Percentiles rank a stretch among this genome's conserved stretches.
Conservation (phyloP, 2,888 invertebrate species). For the Trichacis sp. region DNA sequence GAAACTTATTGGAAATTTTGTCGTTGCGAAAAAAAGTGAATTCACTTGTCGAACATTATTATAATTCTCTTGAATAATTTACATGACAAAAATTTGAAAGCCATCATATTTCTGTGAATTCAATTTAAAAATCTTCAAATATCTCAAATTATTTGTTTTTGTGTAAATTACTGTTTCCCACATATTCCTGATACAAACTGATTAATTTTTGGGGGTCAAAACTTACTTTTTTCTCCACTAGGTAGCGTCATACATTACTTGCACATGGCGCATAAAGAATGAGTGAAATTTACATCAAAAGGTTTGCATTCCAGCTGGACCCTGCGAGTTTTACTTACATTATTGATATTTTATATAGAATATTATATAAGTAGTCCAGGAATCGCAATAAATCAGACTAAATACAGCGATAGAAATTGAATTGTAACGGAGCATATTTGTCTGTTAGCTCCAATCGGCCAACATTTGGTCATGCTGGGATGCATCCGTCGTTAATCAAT, state of each 20-base stretch:
- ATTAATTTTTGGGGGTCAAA: too few species aligned
- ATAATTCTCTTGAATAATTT: too few species aligned
- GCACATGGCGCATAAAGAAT: constrained; percentile 19
- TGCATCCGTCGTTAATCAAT: constrained; percentile 68
- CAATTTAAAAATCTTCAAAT: too few species aligned
- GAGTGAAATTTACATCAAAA: constrained; percentile 57
- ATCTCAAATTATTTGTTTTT: too few species aligned
- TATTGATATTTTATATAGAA: constrained; percentile 69
- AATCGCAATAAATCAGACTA: constrained; percentile 61
- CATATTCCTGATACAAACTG: too few species aligned
- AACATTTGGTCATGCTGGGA: constrained; percentile 68
- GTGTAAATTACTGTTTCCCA: too few species aligned
- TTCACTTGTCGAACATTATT: too few species aligned
- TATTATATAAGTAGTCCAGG: constrained; percentile 66
- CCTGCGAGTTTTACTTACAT: constrained; percentile 68
- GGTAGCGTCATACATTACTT: too few species aligned
- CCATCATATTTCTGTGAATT: constrained; percentile 37
- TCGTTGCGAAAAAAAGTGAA: too few species aligned
- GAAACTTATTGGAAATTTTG: too few species aligned
- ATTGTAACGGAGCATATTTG: constrained; percentile 67
- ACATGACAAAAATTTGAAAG: constrained; percentile 15
- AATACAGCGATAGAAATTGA: too few species aligned
- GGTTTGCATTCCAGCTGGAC: constrained; percentile 68
- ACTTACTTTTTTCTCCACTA: too few species aligned
- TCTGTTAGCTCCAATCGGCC: constrained; percentile 69